Base-by-base conservation (phyloP, 92 coral and sea anemone genomes). In the Epizoanthus ramosus region DNA sequence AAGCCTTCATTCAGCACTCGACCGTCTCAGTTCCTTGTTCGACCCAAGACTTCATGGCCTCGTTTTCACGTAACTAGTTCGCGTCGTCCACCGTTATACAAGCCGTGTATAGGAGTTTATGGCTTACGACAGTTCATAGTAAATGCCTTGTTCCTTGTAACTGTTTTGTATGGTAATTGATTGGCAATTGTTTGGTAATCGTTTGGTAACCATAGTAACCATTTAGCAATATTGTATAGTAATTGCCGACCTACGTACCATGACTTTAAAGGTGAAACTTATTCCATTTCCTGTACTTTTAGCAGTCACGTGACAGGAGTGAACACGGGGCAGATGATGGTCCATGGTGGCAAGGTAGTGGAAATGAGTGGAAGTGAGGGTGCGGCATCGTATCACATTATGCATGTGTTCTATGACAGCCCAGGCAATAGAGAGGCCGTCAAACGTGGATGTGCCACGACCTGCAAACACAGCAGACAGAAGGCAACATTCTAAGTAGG, bases 361-460 rank as follows among this genome's bases (percentile, higher is more conserved):
- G 64, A 73, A 92, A 63, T 92, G 97, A 18, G 97, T 92, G 6
- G 97, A 92, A 23, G 97, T 93, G 16, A 92, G 79, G 15, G 97
- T 92, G 35, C 97, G 84, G 70, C 97, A 92, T 77, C 85, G 75
- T 59, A 90, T 86, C 37, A 54, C 87, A 57, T 83, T 79, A 77
- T 92, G 97, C 10, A 92, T 63, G 87, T 92, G 85, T 64, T 92
- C 97, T 14, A 90, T 85, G 5, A 92, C 97, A 4, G 97, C 90
- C 97, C 97, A 92, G 15, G 97, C 97, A 17, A 92, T 92, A 2
- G 97, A 87, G 21, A 92, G 75, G 14, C 97, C 97, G 28, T 93
- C 97, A 18, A 93, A 85, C 92, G 92, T 91, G 16, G 94, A 93
- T 9, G 97, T 93, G 22, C 97, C 97, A 39, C 97, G 97, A 54